Conservation (phyloP, 2,888 invertebrate genomes). For the Linyphia triangularis region DNA sequence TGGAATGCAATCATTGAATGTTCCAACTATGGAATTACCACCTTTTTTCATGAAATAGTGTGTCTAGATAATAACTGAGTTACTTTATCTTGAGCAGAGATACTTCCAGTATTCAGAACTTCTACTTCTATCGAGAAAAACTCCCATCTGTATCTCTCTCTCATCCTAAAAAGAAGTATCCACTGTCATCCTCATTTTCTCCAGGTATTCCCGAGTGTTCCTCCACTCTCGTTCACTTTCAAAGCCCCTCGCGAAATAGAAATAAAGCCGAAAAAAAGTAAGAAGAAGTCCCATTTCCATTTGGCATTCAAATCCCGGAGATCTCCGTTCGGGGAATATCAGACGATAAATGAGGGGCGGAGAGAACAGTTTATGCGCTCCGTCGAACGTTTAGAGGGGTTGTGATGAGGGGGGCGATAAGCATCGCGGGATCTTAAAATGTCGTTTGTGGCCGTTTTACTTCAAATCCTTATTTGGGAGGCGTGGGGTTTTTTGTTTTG, state of each 20-base stretch:
- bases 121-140: too few relatives aligned
- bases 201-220: background rate
- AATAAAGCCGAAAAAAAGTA: constrained; percentile 3
- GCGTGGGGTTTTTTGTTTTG: background rate
- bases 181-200: constrained; percentile 19
- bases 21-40: too few relatives aligned
- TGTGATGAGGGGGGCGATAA: constrained; percentile 36
- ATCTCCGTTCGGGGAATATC: constrained; percentile 57
- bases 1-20: too few relatives aligned
- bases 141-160: background rate
- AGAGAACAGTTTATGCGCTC: constrained; percentile 55
- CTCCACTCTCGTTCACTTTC: constrained; percentile 4
- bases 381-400: constrained; percentile 50
- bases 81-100: background rate
- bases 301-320: constrained; percentile 63
- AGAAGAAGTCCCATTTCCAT: constrained; percentile 13
- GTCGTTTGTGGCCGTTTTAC: constrained; percentile 55
- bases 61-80: too few relatives aligned
- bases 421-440: constrained; percentile 59
- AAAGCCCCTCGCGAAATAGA: constrained; percentile 33
- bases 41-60: too few relatives aligned
- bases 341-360: constrained; percentile 53
- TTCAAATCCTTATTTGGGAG: constrained; percentile 1
- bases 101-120: too few relatives aligned
- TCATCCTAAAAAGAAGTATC: background rate